Base-by-base conservation (phyloP, 2,888 invertebrate genomes). In the Bombylius major region DNA sequence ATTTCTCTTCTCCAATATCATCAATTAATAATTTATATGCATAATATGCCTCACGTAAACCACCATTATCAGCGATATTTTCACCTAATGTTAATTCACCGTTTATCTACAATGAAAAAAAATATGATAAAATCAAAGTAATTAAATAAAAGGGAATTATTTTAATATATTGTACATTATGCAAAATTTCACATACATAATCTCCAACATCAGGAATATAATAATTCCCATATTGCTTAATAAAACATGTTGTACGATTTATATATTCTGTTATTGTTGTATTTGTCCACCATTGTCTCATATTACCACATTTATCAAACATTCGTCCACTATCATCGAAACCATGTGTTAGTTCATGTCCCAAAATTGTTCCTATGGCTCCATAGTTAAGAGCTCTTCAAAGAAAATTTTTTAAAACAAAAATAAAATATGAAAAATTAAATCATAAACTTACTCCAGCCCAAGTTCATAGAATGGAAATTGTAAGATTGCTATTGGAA, bases 281-380 rank as follows among this genome's bases (percentile, higher is more conserved):
- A 63, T 88, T 85, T 3, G 84, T 83, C 94, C 94, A 95, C 94
- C 94, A 95, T 59, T 89, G 86, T n/a, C 85, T 74, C 65, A 89
- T 77, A 72, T 91, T 91, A 12, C 95, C 95, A 62, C 82, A 78
- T 66, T 85, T 86, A 69, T 95, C 92, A 65, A 86, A 93, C 66
- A 87, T 84, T 51, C 91, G 81, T 13, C 94, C 75, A 58, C 67
- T 74, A 59, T 74, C 72, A 59, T 73, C 73, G 55, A 73, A 75
- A 5, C 82, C 82, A 64, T 82, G 82, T 5, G 81, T 82, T 56
- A 82, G 75, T 67, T 82, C 90, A 66, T 90, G 90, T 4, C 89
- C 89, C 50, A 90, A 74, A 56, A 89, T 80, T 0, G 85, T 79
- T 4, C 89, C 89, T 62, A 90, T 80, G 0, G 89, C 84, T 8